phyloP scores from a whole-genome alignment of 2,113 vertebrate genomes.

The Engystomops pustulosus region DNA sequence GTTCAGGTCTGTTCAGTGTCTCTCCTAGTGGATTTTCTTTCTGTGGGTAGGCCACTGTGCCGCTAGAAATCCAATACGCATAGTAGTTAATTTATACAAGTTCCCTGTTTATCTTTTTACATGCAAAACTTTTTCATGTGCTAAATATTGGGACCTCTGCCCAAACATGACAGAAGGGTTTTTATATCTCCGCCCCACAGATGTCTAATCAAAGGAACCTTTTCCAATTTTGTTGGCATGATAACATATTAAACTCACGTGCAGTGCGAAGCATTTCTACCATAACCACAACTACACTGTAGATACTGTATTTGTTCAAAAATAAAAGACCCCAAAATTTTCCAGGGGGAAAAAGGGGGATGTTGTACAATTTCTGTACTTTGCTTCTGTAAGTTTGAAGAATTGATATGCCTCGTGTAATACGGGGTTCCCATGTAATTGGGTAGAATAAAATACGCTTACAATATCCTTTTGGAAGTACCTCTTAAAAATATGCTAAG shows the following conservation, averaged over 20 bases:
- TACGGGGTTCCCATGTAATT: neutral
- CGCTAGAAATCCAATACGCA: neutral
- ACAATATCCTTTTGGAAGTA: slow-evolving; percentile 25
- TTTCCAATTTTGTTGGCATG: neutral
- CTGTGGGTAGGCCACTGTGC: slow-evolving; percentile 10
- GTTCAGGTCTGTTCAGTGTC: neutral
- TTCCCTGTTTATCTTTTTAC: neutral
- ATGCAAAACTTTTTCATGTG: neutral
- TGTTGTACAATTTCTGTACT: neutral
- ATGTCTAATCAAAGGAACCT: slow-evolving; percentile 7
- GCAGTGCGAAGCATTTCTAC: neutral
- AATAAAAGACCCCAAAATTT: neutral
- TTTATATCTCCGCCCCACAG: slow-evolving; percentile 5
- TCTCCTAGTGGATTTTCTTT: neutral
- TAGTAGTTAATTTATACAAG: neutral
- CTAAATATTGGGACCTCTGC: slow-evolving; percentile 31
- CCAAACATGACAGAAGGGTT: slow-evolving; percentile 29
- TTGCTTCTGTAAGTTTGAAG: neutral
- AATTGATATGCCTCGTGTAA: neutral
- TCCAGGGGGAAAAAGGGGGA: neutral
- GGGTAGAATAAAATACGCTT: neutral
- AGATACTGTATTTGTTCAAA: no score
- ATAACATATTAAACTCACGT: neutral
- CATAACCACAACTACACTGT: no score
- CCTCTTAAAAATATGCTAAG: slow-evolving; percentile 68